Evolutionary conservation across 2,113 vertebrate species (phyloP), one percentile per base, ranked within the genome.

Genomic region (Turnix velox): DNA sequence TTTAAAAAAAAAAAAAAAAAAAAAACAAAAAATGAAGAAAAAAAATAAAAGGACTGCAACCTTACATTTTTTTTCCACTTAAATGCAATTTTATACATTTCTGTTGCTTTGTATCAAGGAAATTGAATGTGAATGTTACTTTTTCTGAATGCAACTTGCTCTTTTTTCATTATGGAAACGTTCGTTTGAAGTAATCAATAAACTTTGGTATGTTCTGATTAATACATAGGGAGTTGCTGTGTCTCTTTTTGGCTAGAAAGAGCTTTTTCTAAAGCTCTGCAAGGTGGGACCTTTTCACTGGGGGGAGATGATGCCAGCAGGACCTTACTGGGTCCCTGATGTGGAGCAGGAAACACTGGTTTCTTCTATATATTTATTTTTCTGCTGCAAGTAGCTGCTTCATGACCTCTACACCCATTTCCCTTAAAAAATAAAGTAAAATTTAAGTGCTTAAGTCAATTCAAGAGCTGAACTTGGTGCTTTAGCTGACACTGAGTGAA

Each of bases 131-230:
- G 97, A 97, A 98, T 98, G 97, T 96, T 96, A 95, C 92, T 97
- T 98, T 98, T 98, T 98, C 96, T 95, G 97, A 97, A 98, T 98
- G 97, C 97, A 96, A 97, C 69, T 98, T 97, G 96, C 97, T 97
- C 95, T 96, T 98, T 97, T 98, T 97, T 97, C 98, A 97, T 98
- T 97, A 97, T 91, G 79, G 80, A 97, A 88, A 95, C 95, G 97
- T 97, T 97, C 96, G 93, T 97, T 97, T 95, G 94, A 97, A 97
- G 97, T 97, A 97, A 97, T 98, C 97, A 98, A 98, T 98, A 98
- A 98, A 98, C 97, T 98, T 98, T 98, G 97, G 95, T 98, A 98
- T 98, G 97, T 97, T 98, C 97, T 90, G 91, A 97, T 97, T 95
- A 89, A 81, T 96, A 94, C 49, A 92, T 79, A 62, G n/a, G n/a